phyloP scores from a whole-genome alignment of 2,113 vertebrate genomes.

The Rostratula benghalensis region DNA sequence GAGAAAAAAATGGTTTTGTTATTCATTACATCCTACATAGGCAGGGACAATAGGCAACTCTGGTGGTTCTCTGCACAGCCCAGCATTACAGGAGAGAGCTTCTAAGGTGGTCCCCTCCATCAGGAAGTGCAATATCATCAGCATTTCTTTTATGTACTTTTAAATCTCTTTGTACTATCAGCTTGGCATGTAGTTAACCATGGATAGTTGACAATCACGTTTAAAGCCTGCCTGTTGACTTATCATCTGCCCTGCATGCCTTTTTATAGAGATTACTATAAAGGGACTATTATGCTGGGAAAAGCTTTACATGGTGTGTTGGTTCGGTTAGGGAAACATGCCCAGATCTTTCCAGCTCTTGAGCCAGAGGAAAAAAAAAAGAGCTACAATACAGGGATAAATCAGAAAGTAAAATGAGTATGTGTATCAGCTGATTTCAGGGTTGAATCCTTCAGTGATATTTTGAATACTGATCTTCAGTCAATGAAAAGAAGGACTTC shows the following conservation, averaged over 20 bases:
- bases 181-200: neutral
- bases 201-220: neutral
- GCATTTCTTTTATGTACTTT: neutral
- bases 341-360: neutral
- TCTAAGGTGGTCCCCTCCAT: neutral
- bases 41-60: neutral
- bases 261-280: neutral
- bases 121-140: neutral
- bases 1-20: neutral
- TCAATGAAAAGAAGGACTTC: neutral
- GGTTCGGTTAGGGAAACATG: neutral
- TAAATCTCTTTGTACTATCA: neutral
- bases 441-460: neutral
- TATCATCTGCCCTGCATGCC: neutral
- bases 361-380: neutral
- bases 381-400: neutral
- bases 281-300: neutral
- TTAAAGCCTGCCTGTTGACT: neutral
- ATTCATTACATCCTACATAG: neutral
- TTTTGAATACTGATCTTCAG: neutral
- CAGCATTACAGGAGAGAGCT: accelerated
- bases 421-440: neutral
- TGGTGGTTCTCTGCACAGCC: neutral
- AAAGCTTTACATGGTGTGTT: neutral
- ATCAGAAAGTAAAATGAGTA: neutral